Conservation (phyloP, 2,113 vertebrate species). For the Symphodus melops region DNA sequence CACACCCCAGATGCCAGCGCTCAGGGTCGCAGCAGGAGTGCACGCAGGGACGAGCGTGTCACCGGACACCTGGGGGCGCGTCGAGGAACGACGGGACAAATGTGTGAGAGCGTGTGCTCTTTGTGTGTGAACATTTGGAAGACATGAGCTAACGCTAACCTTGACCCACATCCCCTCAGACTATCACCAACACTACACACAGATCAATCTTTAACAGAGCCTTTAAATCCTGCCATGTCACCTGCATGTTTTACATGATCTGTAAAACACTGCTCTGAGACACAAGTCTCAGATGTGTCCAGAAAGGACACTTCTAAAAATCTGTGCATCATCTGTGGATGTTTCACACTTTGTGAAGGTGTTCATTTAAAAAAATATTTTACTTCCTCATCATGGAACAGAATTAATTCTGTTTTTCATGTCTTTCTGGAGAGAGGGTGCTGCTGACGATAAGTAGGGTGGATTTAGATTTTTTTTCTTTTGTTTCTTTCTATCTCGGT, state of each 20-base stretch:
- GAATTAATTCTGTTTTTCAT: no score
- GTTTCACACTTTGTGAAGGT: background rate
- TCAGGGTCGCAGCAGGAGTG: slow-evolving; percentile 41
- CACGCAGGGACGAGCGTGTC: slow-evolving; percentile 23
- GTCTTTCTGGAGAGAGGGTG: no score
- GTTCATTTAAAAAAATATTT: background rate
- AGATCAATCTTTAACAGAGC: background rate
- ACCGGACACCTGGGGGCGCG: slow-evolving; percentile 32
- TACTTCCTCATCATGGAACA: background rate
- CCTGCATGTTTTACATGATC: no score
- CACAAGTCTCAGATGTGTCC: no score
- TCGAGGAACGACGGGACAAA: no score
- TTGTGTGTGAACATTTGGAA: background rate
- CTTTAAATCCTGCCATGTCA: background rate
- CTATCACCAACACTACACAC: background rate
- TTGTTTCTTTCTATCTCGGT: no score
- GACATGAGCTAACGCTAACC: background rate
- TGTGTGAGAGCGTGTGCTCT: background rate
- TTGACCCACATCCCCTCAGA: background rate
- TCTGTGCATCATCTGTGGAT: no score
- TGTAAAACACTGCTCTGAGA: no score
- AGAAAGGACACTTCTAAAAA: no score
- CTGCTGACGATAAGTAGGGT: no score
- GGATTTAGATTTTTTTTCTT: no score
- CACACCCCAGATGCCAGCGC: slow-evolving; percentile 27